Conservation (phyloP, 2,888 invertebrate genomes). For the Acrobasis suavella region DNA sequence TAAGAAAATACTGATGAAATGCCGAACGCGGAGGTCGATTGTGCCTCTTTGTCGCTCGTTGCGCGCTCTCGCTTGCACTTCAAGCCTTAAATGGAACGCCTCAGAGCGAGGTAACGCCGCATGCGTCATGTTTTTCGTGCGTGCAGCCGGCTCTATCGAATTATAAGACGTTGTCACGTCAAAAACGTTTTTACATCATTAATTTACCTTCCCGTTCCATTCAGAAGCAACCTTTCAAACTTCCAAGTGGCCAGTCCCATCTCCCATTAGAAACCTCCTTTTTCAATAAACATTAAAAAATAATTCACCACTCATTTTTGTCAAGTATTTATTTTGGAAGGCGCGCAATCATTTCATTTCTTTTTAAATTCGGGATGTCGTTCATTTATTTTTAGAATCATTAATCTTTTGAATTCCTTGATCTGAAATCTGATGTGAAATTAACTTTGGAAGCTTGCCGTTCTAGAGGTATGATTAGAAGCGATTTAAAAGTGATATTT, state of each 20-base stretch:
- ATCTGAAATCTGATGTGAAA: constrained; percentile 6
- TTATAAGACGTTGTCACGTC: no score
- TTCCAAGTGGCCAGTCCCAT: constrained; percentile 9
- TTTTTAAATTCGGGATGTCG: not conserved
- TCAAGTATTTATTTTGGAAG: constrained; percentile 12
- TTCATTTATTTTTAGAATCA: constrained; percentile 1
- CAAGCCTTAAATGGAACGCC: no score
- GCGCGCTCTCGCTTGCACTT: no score
- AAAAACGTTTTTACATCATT: not conserved
- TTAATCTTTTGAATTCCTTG: constrained; percentile 12
- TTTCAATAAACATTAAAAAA: constrained; percentile 13
- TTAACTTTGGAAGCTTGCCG: not conserved
- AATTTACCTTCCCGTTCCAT: not conserved
- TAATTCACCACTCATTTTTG: constrained; percentile 11
- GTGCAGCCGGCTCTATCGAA: no score
- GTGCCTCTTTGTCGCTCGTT: no score
- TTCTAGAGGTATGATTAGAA: constrained; percentile 1
- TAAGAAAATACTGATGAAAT: no score
- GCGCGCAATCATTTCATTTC: constrained; percentile 10
- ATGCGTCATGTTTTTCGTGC: no score
- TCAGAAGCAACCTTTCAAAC: constrained; percentile 2
- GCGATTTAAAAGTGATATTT: not conserved
- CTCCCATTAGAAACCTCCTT: constrained; percentile 2
- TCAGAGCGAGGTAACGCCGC: no score
- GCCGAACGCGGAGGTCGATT: no score